A percentile compares a stretch with the other conserved stretches of the same genome.
Conservation (phyloP, 2,113 vertebrate species). For the Arvicanthis niloticus region DNA sequence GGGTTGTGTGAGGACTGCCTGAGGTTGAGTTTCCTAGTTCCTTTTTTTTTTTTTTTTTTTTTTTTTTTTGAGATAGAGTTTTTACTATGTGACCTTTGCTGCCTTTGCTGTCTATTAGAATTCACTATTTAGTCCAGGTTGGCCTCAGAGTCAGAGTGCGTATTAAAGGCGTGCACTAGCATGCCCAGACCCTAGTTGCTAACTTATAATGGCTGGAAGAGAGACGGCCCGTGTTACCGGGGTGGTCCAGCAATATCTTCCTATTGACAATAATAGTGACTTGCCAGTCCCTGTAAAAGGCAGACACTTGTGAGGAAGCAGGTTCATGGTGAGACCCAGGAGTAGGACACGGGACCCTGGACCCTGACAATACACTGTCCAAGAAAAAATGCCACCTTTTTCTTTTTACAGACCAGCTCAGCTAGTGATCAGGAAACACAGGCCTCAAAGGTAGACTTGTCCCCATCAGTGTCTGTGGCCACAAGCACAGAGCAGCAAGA, state of each 20-base stretch:
- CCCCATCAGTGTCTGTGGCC: slow-evolving; percentile 84
- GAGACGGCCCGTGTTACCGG: rapidly evolving
- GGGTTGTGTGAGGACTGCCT: background rate
- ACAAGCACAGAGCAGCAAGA: slow-evolving; percentile 89
- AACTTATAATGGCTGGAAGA: background rate
- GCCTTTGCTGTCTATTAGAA: background rate
- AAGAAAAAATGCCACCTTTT: background rate
- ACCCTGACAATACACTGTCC: rapidly evolving
- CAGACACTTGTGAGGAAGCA: background rate
- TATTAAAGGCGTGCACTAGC: rapidly evolving
- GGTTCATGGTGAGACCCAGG: background rate
- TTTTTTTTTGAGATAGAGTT: background rate
- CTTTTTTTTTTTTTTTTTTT: background rate
- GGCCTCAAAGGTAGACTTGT: slow-evolving; percentile 88
- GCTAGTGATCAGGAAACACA: slow-evolving; percentile 90
- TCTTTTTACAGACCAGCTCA: slow-evolving; percentile 89
- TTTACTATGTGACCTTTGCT: background rate
- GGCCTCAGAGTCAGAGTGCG: background rate
- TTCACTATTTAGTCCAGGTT: background rate
- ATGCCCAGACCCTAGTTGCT: background rate
- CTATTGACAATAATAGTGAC: background rate
- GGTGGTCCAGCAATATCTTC: background rate
- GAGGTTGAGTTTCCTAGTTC: background rate
- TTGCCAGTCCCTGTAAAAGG: background rate
- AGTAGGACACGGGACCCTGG: background rate